Conservation (phyloP, 2,888 invertebrate species). For the Melieria omissa region DNA sequence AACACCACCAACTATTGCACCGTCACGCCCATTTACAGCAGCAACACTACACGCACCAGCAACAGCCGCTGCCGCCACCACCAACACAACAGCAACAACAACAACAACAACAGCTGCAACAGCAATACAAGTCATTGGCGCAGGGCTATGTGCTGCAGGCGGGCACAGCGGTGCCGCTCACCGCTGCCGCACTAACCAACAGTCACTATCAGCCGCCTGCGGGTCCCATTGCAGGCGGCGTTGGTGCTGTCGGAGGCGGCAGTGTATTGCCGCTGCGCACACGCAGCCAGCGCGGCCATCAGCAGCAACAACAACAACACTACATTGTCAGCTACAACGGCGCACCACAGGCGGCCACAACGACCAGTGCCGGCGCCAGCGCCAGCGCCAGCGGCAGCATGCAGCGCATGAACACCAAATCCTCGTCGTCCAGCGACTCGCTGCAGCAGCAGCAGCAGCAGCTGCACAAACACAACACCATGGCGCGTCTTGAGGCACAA, state of each 20-base stretch:
- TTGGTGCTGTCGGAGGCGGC: constrained; percentile 21
- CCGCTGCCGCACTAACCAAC: constrained; percentile 28
- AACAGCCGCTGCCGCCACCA: constrained; percentile 22
- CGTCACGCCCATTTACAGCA: constrained; percentile 40
- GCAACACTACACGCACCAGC: constrained; percentile 21
- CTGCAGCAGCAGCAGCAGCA: constrained; percentile 58
- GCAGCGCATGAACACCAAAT: constrained; percentile 61
- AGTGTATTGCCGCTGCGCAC: constrained; percentile 4
- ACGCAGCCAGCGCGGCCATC: constrained; percentile 39
- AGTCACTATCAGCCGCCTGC: constrained; percentile 45
- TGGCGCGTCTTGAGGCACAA: constrained; percentile 57
- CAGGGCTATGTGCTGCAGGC: constrained; percentile 41
- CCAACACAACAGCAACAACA: constrained; percentile 34
- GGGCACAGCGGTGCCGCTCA: constrained; percentile 15
- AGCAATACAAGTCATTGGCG: constrained; percentile 41
- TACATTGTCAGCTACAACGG: constrained; percentile 40
- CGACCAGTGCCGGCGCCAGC: constrained; percentile 12
- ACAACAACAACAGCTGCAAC: constrained; percentile 39
- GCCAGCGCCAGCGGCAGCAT: constrained; percentile 38
- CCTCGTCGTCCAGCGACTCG: constrained; percentile 67
- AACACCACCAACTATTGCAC: constrained; percentile 36
- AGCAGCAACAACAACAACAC: constrained; percentile 42
- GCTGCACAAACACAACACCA: constrained; percentile 60
- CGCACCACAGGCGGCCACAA: background rate
- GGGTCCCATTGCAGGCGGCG: constrained; percentile 21